Base-by-base conservation (phyloP, 2,888 invertebrate genomes). In the Rosalia funebris region DNA sequence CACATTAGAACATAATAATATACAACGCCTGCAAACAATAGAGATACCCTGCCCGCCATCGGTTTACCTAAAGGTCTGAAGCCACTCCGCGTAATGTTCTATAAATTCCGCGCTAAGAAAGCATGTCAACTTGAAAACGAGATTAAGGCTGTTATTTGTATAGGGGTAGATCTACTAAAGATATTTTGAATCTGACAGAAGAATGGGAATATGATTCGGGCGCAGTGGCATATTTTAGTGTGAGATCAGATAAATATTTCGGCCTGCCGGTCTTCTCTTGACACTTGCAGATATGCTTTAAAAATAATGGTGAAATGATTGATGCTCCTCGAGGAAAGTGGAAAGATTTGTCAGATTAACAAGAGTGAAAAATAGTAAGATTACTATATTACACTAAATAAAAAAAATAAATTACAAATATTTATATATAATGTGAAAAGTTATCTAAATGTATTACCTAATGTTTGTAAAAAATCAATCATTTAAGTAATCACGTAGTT, bases 211-310 rank as follows among this genome's bases (percentile, higher is more conserved):
- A 41, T 41, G 41, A 15, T 41, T 41, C 41, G 9, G 15, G 11
- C 7, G 16, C 15, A 15, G 41, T 41, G 41, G 17, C 41, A 17
- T 17, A 17, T 41, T 41, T 41, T 15, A 15, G 10, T 11, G 15
- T 5, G 39, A 17, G 17, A 41, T 41, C 41, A 41, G 41, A 41
- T 41, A 41, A 41, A 41, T 41, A 19, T 41, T 39, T 41, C 17
- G 17, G n/a, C 41, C 17, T 41, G 15, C 41, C 10, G 15, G 15
- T 41, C 19, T n/a, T 5, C 11, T 3, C n/a, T 17, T 19, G 41
- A 17, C 41, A 41, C 5, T 10, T 17, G 17, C 15, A 41, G 17
- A 17, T 19, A n/a, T 17, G 11, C 15, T 15, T 41, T 17, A 41
- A 41, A 25, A 25, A 7, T 7, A 25, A 25, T 3, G 25, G 7